Percentiles rank a stretch among this genome's conserved stretches.
phyloP scores from a whole-genome alignment of 2,888 invertebrate species.

The Neria commutata region DNA sequence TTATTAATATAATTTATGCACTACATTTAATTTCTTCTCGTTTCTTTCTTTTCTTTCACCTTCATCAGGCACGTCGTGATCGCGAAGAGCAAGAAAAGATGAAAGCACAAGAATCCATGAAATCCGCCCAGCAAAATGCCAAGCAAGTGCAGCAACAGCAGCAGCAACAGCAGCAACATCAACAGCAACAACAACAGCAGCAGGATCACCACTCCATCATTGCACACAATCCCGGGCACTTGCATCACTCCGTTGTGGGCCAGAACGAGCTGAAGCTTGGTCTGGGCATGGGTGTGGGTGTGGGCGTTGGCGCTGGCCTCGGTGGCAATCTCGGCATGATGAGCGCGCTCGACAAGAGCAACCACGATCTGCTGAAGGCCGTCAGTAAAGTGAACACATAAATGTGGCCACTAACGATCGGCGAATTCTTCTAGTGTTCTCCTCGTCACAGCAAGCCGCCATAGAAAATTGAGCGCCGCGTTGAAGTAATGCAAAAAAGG shows the following conservation, averaged over 20 bases:
- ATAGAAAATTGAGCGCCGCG: conserved; percentile 12
- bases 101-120: conserved; percentile 88
- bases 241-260: conserved; percentile 62
- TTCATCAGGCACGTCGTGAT: conserved; percentile 77
- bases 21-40: conserved; percentile 6
- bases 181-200: conserved; percentile 45
- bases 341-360: conserved; percentile 62
- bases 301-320: conserved; percentile 54
- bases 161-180: conserved; percentile 55
- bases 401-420: conserved; percentile 38
- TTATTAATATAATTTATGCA: not conserved
- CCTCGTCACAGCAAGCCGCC: not conserved
- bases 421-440: too few relatives aligned
- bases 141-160: conserved; percentile 58
- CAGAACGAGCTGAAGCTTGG: conserved; percentile 62
- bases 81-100: conserved; percentile 89
- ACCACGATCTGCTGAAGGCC: conserved; percentile 61
- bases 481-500: conserved; percentile 1
- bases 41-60: conserved; percentile 4
- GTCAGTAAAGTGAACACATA: conserved; percentile 63
- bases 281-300: conserved; percentile 57
- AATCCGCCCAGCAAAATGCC: conserved; percentile 82
- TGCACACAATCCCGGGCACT: conserved; percentile 62
- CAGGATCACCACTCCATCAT: conserved; percentile 61
- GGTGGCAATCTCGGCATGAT: conserved; percentile 62